Conservation (phyloP, 2,113 vertebrate species). For the Telmatochromis bifrenatus region DNA sequence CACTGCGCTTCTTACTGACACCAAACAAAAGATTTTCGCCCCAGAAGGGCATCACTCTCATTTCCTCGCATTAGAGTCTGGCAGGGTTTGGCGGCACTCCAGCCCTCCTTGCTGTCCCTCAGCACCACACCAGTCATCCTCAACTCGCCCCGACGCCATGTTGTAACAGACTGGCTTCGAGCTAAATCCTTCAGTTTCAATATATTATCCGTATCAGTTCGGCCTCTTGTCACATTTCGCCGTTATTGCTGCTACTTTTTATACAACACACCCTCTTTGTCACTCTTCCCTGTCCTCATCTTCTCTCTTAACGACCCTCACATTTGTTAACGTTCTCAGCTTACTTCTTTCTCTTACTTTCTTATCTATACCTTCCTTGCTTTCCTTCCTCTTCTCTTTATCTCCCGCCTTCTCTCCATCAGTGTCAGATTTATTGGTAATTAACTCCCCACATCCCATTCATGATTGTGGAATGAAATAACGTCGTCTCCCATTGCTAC, state of each 20-base stretch:
- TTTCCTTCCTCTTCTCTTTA: background rate
- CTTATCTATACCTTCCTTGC: background rate
- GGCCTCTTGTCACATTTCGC: background rate
- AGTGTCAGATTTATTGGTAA: constrained; percentile 44
- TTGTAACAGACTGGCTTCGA: background rate
- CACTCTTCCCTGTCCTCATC: background rate
- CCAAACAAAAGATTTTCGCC: constrained; percentile 24
- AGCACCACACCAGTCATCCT: constrained; percentile 1
- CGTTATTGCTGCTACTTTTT: background rate
- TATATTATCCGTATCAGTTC: background rate
- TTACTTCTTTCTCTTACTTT: background rate
- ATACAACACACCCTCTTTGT: background rate
- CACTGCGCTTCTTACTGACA: constrained; percentile 25
- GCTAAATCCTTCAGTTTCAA: background rate
- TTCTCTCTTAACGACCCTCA: background rate
- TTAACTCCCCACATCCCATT: constrained; percentile 26
- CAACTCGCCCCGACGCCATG: background rate
- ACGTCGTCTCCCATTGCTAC: constrained; percentile 9
- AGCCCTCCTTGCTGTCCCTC: constrained; percentile 26
- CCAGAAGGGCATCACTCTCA: constrained; percentile 41
- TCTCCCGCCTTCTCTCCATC: background rate
- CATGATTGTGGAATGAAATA: constrained; percentile 41
- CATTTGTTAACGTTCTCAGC: background rate
- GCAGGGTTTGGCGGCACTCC: constrained; percentile 31
- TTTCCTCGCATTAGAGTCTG: constrained; percentile 53